Conservation (phyloP, 2,888 invertebrate genomes). For the Cetonia aurata region DNA sequence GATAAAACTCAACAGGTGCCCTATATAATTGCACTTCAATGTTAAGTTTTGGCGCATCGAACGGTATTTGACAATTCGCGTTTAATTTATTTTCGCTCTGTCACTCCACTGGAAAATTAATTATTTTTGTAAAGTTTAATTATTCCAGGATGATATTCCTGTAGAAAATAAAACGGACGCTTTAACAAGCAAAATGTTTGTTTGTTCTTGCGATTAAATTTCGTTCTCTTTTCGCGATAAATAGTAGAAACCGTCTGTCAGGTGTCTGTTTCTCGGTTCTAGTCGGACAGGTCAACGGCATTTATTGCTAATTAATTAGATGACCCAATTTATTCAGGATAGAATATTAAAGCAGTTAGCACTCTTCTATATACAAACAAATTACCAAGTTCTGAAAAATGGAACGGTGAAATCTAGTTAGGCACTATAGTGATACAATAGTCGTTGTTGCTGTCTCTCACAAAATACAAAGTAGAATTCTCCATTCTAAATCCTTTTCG, state of each 20-base stretch:
- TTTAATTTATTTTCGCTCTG: constrained; percentile 32
- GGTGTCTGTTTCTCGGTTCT: background rate
- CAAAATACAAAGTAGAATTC: too few relatives aligned
- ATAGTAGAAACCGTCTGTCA: background rate
- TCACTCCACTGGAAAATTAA: constrained; percentile 14
- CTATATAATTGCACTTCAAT: constrained; percentile 45
- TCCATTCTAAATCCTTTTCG: too few relatives aligned
- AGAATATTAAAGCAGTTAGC: background rate
- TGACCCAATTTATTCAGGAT: constrained; percentile 2
- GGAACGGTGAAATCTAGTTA: too few relatives aligned
- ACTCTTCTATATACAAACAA: background rate
- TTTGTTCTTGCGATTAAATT: background rate
- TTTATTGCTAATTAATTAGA: background rate
- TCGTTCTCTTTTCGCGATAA: background rate
- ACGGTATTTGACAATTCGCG: constrained; percentile 34
- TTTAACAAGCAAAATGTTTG: constrained; percentile 2
- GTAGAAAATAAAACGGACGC: constrained; percentile 1
- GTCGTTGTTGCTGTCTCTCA: too few relatives aligned
- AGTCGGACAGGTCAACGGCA: constrained; percentile 5
- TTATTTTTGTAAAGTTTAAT: constrained; percentile 25
- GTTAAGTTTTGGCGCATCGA: constrained; percentile 33
- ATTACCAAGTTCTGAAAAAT: too few relatives aligned
- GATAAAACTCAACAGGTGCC: constrained; percentile 51
- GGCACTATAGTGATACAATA: too few relatives aligned
- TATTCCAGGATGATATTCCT: constrained; percentile 14